These are phyloP conservation scores for Chrosomus eos DNA, from an alignment of 2,797 vertebrate genomes.

Conservation along the genomic window DNA sequence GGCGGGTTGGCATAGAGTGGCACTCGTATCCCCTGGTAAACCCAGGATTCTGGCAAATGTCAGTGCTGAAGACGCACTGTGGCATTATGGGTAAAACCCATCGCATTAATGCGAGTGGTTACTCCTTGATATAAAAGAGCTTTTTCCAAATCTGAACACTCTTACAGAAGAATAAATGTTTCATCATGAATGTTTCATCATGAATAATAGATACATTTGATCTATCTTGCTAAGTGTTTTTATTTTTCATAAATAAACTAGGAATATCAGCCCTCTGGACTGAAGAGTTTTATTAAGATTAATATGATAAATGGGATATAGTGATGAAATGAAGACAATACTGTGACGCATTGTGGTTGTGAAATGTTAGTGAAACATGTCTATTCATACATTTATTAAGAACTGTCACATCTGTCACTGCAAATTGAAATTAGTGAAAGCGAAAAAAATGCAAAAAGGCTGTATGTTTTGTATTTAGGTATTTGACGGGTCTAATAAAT, in stretches of 20 bases:
- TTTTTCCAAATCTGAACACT: not conserved
- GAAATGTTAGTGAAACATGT: not conserved
- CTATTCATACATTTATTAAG: not conserved
- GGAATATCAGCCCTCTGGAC: not conserved
- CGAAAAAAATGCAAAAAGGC: no score
- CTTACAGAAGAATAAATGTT: not conserved
- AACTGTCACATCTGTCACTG: not conserved
- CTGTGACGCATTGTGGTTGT: not conserved
- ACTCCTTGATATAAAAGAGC: not conserved
- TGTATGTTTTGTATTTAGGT: not conserved
- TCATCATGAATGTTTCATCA: not conserved
- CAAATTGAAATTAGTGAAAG: no score
- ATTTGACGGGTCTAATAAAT: not conserved
- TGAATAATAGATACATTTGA: not conserved
- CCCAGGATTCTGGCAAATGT: slow-evolving; percentile 38
- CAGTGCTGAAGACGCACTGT: not conserved
- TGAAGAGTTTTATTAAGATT: no score
- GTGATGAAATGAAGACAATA: no score
- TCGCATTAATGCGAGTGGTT: not conserved
- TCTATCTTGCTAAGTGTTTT: not conserved
- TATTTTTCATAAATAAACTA: not conserved
- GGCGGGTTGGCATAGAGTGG: slow-evolving; percentile 56
- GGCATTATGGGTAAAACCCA: slow-evolving; percentile 6
- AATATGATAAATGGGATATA: no score
- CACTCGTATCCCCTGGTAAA: slow-evolving; percentile 8